Evolutionary conservation across 1,140 invertebrate genomes (phyloP).

Genomic region (Drosophila ironensis): DNA sequence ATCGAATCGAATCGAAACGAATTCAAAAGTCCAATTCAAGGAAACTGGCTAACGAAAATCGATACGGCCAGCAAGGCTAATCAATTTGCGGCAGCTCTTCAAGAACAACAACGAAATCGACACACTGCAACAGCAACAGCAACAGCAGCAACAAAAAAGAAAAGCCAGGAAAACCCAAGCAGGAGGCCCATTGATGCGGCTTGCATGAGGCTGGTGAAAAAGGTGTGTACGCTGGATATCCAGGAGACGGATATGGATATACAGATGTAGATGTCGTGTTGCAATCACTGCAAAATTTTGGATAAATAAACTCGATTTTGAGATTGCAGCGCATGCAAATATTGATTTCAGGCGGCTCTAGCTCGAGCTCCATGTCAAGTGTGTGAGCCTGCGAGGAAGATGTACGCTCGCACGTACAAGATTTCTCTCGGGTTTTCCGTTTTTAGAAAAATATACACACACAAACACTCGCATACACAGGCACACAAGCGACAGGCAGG

Average conservation of each 20-base stretch:
- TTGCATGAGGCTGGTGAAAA: conserved; percentile 75
- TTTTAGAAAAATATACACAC: conserved; percentile 24
- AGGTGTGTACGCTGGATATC: conserved; percentile 64
- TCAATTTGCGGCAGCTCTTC: conserved; percentile 22
- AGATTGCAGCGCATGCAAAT: neutral
- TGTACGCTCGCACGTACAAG: too few relatives aligned
- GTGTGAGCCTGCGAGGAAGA: conserved; percentile 4
- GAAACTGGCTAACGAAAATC: conserved; percentile 14
- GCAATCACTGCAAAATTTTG: conserved; percentile 12
- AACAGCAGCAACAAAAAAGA: too few relatives aligned
- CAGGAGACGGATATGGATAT: neutral
- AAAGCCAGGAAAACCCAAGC: too few relatives aligned
- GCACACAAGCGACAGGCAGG: conserved; percentile 6
- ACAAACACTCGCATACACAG: conserved; percentile 5
- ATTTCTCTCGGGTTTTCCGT: conserved; percentile 29
- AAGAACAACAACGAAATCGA: conserved; percentile 38
- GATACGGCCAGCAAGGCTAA: conserved; percentile 4
- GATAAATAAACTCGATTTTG: conserved; percentile 29
- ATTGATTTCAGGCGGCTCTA: conserved; percentile 66
- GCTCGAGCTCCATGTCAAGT: neutral
- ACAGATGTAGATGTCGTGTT: neutral
- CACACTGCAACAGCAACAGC: too few relatives aligned
- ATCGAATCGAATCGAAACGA: too few relatives aligned
- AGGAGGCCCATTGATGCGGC: conserved; percentile 38
- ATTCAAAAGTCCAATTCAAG: conserved; percentile 23